Evolutionary conservation across 1,140 invertebrate genomes (phyloP).

Genomic region (Caenorhabditis briggsae): DNA sequence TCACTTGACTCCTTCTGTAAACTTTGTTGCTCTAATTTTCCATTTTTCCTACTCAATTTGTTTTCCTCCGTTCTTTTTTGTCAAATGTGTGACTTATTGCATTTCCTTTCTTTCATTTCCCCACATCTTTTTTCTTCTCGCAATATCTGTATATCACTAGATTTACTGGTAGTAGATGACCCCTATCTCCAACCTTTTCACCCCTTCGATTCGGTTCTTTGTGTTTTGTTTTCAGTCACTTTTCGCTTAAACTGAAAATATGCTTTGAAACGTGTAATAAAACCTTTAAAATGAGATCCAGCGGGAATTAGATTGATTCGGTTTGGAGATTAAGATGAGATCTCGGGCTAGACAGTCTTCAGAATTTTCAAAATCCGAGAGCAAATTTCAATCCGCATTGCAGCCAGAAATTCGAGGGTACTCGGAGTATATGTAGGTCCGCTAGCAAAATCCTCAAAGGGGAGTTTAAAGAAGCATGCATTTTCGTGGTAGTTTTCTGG

Average conservation of each 20-base stretch:
- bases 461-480: too few relatives aligned
- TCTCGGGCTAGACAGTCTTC: too few relatives aligned
- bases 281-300: background rate
- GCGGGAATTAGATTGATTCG: too few relatives aligned
- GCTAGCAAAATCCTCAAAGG: too few relatives aligned
- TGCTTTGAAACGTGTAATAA: constrained; percentile 10
- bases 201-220: background rate
- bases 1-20: constrained; percentile 13
- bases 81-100: too few relatives aligned
- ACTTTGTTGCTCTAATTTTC: background rate
- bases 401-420: too few relatives aligned
- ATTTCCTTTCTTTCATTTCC: background rate
- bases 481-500: too few relatives aligned
- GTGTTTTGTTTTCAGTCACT: background rate
- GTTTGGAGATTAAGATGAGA: too few relatives aligned
- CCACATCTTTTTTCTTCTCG: background rate
- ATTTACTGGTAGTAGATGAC: constrained; percentile 23
- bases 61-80: constrained; percentile 6
- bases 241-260: background rate
- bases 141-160: constrained; percentile 23
- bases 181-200: background rate
- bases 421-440: too few relatives aligned
- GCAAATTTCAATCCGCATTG: too few relatives aligned
- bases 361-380: too few relatives aligned
- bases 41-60: background rate